phyloP scores from a whole-genome alignment of 1,140 invertebrate species.

The Caenorhabditis remanei region DNA sequence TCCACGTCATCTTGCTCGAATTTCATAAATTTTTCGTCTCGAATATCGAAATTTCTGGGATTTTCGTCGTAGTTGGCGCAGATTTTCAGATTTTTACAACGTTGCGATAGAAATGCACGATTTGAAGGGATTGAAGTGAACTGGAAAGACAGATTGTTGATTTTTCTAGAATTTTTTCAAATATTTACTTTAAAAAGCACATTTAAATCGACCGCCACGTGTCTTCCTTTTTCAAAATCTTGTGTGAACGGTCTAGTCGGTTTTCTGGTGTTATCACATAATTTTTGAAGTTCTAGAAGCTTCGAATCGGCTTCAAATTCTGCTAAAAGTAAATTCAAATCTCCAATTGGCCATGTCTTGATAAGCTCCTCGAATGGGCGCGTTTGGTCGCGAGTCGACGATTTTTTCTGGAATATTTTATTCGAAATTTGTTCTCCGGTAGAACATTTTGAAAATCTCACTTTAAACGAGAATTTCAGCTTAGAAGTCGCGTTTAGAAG shows the following conservation, averaged over 20 bases:
- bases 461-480: constrained; percentile 18
- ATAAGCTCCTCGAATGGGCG: constrained; percentile 31
- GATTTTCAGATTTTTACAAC: constrained; percentile 34
- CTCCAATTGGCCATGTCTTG: neutral
- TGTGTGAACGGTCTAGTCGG: neutral
- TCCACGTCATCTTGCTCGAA: constrained; percentile 4
- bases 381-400: neutral
- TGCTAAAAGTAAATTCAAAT: neutral
- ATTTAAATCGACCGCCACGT: neutral
- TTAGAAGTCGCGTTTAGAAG: neutral
- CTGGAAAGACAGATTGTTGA: too few relatives aligned
- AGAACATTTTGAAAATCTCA: neutral
- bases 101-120: neutral
- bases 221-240: neutral
- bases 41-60: neutral
- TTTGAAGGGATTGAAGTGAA: neutral
- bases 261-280: neutral
- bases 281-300: constrained; percentile 5
- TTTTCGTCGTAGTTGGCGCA: neutral
- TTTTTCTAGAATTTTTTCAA: too few relatives aligned
- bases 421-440: neutral
- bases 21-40: neutral
- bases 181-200: neutral
- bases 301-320: constrained; percentile 45
- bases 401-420: constrained; percentile 17